Evolutionary conservation across 2,113 vertebrate species (phyloP).

Genomic region (Lampris megalopsis): DNA sequence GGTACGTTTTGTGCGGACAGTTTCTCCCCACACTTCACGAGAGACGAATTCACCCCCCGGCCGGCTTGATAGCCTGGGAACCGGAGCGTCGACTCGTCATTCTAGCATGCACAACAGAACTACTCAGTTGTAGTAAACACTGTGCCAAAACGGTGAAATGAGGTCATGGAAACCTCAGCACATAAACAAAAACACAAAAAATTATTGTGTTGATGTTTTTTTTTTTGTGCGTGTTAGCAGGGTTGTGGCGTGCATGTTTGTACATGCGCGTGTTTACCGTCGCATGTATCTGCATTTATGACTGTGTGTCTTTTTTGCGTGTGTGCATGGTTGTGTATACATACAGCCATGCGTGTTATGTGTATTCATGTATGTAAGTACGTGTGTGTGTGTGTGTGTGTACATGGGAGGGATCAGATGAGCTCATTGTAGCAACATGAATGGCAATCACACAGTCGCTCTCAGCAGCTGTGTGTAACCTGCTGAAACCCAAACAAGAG

Average conservation of each 20-base stretch:
- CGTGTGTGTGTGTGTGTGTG: neutral
- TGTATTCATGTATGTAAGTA: constrained; percentile 8
- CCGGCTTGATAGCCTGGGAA: too few relatives aligned
- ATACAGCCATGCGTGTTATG: constrained; percentile 9
- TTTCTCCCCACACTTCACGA: too few relatives aligned
- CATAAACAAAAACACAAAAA: constrained; percentile 56
- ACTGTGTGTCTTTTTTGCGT: neutral
- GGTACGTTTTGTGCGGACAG: too few relatives aligned
- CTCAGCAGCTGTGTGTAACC: constrained; percentile 80
- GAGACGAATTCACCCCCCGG: too few relatives aligned
- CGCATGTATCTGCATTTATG: too few relatives aligned
- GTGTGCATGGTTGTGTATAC: constrained; percentile 25
- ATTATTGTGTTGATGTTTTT: constrained; percentile 43
- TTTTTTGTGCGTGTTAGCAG: constrained; percentile 53
- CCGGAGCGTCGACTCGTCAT: constrained; percentile 9
- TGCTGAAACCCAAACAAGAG: constrained; percentile 85
- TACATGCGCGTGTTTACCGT: constrained; percentile 10
- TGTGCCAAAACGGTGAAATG: constrained; percentile 33
- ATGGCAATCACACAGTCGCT: constrained; percentile 82
- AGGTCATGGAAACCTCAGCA: constrained; percentile 55
- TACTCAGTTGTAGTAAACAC: neutral
- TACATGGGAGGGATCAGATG: constrained; percentile 67
- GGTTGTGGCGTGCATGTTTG: constrained; percentile 33
- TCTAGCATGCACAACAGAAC: constrained; percentile 8
- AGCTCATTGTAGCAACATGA: constrained; percentile 80